Base-by-base conservation (phyloP, 2,888 invertebrate genomes). In the Cenopis cana region DNA sequence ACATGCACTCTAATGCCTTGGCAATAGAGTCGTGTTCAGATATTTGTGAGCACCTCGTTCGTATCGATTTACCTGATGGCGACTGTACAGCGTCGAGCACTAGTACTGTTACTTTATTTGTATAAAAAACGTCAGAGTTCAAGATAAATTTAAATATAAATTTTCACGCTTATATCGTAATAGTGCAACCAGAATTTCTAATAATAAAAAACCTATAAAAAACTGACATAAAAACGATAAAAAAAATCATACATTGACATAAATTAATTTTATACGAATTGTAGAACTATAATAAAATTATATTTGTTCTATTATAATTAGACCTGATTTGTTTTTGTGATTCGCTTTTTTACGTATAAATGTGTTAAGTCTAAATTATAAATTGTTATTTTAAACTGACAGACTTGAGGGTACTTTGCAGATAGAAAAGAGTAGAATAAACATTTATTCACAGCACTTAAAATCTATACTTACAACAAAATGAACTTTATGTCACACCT, bases 261-360 rank as follows among this genome's bases (percentile, higher is more conserved):
- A 66, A 71, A 68, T 52, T 29, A 17, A 70, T 65, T 64, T 70
- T 54, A 65, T 70, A 70, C 59, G 65, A 65, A 54, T 68, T 64
- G 12, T 69, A 73, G 69, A 18, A 38, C 36, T 71, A 74, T 62
- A 57, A 70, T 67, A 56, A 57, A 76, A 77, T 75, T 77, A 77
- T 77, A 76, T 78, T 76, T 76, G 73, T 77, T 76, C 74, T 76
- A 77, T 77, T 75, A 73, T 54, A 60, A 60, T 65, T 70, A 65
- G 70, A 70, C 65, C 70, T 70, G 70, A 70, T 60, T 70, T 60
- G 65, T 65, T 70, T n/a, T 65, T 60, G 69, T 70, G 24, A 70
- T 70, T 70, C 59, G 65, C 70, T 70, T 70, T 60, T 70, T 46
- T 65, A 70, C 41, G 60, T 70, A 65, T 70, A 59, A 64, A 54